Percentiles rank a stretch among this genome's conserved stretches.
Conservation (phyloP, 1,140 invertebrate genomes). For the Ceratina australensis region DNA sequence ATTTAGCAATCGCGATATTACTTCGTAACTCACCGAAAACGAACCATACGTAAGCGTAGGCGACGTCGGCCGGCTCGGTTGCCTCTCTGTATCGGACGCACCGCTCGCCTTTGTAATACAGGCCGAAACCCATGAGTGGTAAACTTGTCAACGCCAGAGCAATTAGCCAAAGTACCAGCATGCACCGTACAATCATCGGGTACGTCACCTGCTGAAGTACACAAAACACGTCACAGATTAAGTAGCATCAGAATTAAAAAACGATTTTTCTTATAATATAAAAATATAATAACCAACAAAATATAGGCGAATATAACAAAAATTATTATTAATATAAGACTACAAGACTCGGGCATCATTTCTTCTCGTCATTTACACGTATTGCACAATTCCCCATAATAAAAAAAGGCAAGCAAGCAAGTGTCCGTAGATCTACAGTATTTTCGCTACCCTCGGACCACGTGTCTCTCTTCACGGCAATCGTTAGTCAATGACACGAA, state of each 20-base stretch:
- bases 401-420: no score
- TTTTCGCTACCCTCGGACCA: background rate
- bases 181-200: slow-evolving; percentile 85
- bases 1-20: background rate
- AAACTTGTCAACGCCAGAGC: slow-evolving; percentile 86
- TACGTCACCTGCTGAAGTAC: slow-evolving; percentile 88
- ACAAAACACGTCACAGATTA: slow-evolving; percentile 51
- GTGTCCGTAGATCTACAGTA: background rate
- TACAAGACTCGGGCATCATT: no score
- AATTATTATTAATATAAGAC: no score
- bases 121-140: slow-evolving; percentile 88
- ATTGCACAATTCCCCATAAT: background rate
- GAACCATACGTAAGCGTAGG: slow-evolving; percentile 90
- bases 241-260: background rate
- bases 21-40: slow-evolving; percentile 83
- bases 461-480: background rate
- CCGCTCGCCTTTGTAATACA: slow-evolving; percentile 84
- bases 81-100: slow-evolving; percentile 88
- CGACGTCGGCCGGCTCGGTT: slow-evolving; percentile 82
- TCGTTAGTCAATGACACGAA: background rate
- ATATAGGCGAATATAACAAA: no score
- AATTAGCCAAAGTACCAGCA: slow-evolving; percentile 85
- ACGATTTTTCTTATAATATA: background rate
- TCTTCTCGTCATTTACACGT: no score
- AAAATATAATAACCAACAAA: background rate